phyloP scores from a whole-genome alignment of 2,888 invertebrate genomes.

The Thereva nobilitata region DNA sequence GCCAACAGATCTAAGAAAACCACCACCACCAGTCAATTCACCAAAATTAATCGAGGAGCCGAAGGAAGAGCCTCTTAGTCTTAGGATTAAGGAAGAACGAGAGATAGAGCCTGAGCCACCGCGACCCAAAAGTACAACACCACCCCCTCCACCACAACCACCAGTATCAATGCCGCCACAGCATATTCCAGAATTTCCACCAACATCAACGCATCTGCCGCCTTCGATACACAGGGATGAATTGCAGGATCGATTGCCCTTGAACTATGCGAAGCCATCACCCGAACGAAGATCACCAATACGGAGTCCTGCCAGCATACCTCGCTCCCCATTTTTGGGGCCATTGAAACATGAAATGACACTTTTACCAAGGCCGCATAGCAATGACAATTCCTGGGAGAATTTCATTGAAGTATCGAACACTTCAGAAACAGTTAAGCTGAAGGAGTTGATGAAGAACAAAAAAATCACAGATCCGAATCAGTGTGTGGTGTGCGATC shows the following conservation, averaged over 20 bases:
- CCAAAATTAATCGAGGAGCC: slow-evolving; percentile 42
- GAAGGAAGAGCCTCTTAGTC: slow-evolving; percentile 51
- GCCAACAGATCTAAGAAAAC: slow-evolving; percentile 56
- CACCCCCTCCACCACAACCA: slow-evolving; percentile 50
- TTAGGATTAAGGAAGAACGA: slow-evolving; percentile 54
- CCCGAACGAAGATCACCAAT: slow-evolving; percentile 56
- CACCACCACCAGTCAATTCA: slow-evolving; percentile 48
- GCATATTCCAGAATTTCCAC: slow-evolving; percentile 51
- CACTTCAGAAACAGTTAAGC: slow-evolving; percentile 93
- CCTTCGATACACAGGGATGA: slow-evolving; percentile 55
- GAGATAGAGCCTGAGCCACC: slow-evolving; percentile 45
- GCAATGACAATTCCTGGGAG: slow-evolving; percentile 96
- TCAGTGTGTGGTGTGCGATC: slow-evolving; percentile 97
- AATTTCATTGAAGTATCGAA: slow-evolving; percentile 87
- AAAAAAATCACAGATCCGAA: slow-evolving; percentile 96
- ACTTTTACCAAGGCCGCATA: slow-evolving; percentile 76
- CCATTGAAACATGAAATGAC: slow-evolving; percentile 58
- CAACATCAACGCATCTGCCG: slow-evolving; percentile 53
- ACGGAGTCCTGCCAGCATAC: slow-evolving; percentile 55
- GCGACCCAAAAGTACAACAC: slow-evolving; percentile 43
- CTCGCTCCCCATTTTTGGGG: slow-evolving; percentile 56
- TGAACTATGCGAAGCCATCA: slow-evolving; percentile 52
- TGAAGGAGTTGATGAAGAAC: slow-evolving; percentile 96
- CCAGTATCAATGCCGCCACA: slow-evolving; percentile 50
- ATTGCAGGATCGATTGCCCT: slow-evolving; percentile 44